phyloP scores from a whole-genome alignment of 2,888 invertebrate genomes.

The Leuctra nigra region DNA sequence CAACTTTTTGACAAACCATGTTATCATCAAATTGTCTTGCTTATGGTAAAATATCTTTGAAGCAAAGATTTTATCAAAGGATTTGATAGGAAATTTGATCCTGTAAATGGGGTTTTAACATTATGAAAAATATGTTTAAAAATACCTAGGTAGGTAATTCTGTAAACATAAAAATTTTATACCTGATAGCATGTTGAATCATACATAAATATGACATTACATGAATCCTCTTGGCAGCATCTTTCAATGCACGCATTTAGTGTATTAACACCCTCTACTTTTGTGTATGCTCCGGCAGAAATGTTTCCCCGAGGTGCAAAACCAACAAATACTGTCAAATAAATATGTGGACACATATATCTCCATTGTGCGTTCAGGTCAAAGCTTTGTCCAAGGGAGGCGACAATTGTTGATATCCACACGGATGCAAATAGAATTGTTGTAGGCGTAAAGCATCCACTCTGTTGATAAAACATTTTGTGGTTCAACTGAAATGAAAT shows the following conservation, averaged over 20 bases:
- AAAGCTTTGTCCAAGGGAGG: slow-evolving; percentile 2
- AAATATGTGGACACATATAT: slow-evolving; percentile 26
- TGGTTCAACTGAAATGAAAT: no score
- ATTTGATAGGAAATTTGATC: no score
- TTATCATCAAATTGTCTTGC: no score
- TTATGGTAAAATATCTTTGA: no score
- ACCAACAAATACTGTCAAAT: slow-evolving; percentile 23
- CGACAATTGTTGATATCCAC: neutral
- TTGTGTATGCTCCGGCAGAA: slow-evolving; percentile 32
- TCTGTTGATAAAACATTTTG: slow-evolving; percentile 12
- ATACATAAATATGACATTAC: slow-evolving; percentile 74
- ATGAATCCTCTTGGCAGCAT: slow-evolving; percentile 58
- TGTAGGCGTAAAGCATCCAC: slow-evolving; percentile 1
- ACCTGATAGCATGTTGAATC: slow-evolving; percentile 72
- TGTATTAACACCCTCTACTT: slow-evolving; percentile 29
- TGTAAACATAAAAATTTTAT: no score
- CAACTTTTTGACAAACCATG: no score
- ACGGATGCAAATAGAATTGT: neutral
- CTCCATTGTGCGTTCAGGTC: slow-evolving; percentile 22
- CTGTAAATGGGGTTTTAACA: no score
- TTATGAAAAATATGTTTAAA: no score
- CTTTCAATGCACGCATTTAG: slow-evolving; percentile 58
- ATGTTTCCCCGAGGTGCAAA: slow-evolving; percentile 31
- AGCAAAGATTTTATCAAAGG: no score
- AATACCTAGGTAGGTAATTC: no score